A percentile compares a stretch with the other conserved stretches of the same genome.
Evolutionary conservation across 2,888 invertebrate genomes (phyloP).

Genomic region (Steinernema carpocapsae): DNA sequence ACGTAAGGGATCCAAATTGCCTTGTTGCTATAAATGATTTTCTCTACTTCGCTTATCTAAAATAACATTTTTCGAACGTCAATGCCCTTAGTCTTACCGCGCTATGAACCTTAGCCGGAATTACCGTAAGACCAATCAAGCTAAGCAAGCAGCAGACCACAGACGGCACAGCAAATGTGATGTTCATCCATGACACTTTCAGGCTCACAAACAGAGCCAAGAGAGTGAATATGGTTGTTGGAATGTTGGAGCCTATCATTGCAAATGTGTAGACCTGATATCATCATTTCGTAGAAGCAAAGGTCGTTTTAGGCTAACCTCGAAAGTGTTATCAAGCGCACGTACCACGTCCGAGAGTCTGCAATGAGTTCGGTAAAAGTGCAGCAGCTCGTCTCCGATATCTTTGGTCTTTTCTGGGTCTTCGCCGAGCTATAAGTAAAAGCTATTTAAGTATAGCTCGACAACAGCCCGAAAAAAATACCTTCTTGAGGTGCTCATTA

Average conservation of each 20-base stretch:
- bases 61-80: neutral
- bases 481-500: neutral
- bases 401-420: neutral
- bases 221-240: conserved; percentile 42
- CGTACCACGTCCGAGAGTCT: conserved; percentile 38
- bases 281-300: neutral
- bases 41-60: conserved; percentile 42
- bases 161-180: conserved; percentile 37
- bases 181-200: conserved; percentile 26
- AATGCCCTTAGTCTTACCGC: conserved; percentile 18
- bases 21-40: conserved; percentile 40
- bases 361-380: conserved; percentile 38
- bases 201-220: conserved; percentile 35
- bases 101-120: conserved; percentile 36
- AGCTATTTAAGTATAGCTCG: neutral
- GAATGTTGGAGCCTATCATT: conserved; percentile 41
- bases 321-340: conserved; percentile 41
- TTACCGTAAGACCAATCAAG: conserved; percentile 36
- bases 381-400: conserved; percentile 36
- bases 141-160: conserved; percentile 38
- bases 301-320: conserved; percentile 22
- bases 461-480: neutral
- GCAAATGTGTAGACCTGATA: conserved; percentile 41
- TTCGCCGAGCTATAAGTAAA: conserved; percentile 30
- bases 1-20: conserved; percentile 40